Evolutionary conservation across 64 coral and sea anemone genomes (phyloP).

Genomic region (Hydrozoanthus tunicans): DNA sequence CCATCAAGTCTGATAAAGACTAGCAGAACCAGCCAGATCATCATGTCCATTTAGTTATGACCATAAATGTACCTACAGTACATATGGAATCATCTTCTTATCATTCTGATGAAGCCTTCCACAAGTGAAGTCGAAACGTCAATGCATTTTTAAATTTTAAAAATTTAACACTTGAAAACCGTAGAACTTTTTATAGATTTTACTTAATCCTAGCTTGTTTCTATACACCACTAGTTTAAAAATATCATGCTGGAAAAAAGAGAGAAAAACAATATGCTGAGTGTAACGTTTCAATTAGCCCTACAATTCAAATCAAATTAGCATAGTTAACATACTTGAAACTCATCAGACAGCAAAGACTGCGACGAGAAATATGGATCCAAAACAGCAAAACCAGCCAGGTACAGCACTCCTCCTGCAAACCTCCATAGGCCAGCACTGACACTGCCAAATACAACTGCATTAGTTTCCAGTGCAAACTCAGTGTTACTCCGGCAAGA

Average conservation of each 20-base stretch:
- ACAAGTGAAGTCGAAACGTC: too few relatives aligned
- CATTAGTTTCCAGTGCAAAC: neutral
- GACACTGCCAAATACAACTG: neutral
- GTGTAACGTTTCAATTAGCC: neutral
- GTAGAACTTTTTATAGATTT: too few relatives aligned
- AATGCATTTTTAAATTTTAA: too few relatives aligned
- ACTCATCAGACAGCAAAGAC: conserved; percentile 2
- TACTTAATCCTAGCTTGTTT: too few relatives aligned
- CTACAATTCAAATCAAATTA: neutral
- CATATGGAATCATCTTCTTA: too few relatives aligned
- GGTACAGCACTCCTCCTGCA: conserved; percentile 27
- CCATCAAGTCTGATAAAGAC: too few relatives aligned
- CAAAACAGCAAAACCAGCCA: conserved; percentile 1
- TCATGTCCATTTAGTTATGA: too few relatives aligned
- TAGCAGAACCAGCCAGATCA: too few relatives aligned
- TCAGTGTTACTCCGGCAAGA: neutral
- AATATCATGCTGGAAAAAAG: neutral
- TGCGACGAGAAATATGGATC: conserved; percentile 20
- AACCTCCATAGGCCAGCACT: conserved; percentile 33
- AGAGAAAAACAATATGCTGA: neutral
- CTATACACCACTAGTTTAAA: too few relatives aligned
- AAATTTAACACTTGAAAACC: too few relatives aligned
- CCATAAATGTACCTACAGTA: too few relatives aligned
- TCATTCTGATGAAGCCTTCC: too few relatives aligned
- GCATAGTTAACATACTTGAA: conserved; percentile 3